Conservation (phyloP, 2,113 vertebrate genomes). For the Limanda limanda region DNA sequence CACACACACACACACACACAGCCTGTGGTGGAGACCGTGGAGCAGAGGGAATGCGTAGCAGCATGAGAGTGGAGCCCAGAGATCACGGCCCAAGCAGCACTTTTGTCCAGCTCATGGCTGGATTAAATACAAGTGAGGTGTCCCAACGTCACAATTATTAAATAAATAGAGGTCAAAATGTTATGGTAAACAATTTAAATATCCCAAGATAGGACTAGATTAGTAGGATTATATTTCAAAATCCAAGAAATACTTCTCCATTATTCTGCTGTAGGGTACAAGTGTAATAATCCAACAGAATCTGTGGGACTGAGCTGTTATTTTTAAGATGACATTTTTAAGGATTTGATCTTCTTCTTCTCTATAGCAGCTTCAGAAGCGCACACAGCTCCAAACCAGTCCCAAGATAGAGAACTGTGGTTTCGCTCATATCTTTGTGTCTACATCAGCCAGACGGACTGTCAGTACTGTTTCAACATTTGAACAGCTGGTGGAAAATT, state of each 20-base stretch:
- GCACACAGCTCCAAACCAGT: not conserved
- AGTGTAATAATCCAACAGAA: not conserved
- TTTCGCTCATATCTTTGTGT: slow-evolving; percentile 20
- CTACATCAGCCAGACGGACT: slow-evolving; percentile 25
- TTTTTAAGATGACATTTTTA: not conserved
- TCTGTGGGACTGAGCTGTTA: not conserved
- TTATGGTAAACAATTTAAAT: not conserved
- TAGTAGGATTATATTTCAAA: not conserved
- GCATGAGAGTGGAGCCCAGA: slow-evolving; percentile 35
- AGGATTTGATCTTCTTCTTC: not conserved
- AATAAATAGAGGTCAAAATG: not conserved
- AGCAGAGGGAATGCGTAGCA: slow-evolving; percentile 20
- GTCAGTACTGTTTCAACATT: slow-evolving; percentile 43
- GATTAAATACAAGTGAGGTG: not conserved
- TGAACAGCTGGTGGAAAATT: slow-evolving; percentile 46
- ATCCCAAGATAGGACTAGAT: not conserved
- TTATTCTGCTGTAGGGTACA: not conserved
- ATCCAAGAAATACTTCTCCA: not conserved
- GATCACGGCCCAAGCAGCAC: slow-evolving; percentile 42
- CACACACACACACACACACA: slow-evolving; percentile 10
- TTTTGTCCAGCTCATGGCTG: slow-evolving; percentile 43
- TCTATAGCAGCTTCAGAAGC: slow-evolving; percentile 2
- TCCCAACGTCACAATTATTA: not conserved
- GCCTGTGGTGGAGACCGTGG: slow-evolving; percentile 29
- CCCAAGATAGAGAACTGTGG: slow-evolving; percentile 6